A percentile compares a stretch with the other conserved stretches of the same genome.
These are phyloP conservation scores for Heliornis fulica DNA, from an alignment of 2,113 vertebrate species.

Conservation along the genomic window DNA sequence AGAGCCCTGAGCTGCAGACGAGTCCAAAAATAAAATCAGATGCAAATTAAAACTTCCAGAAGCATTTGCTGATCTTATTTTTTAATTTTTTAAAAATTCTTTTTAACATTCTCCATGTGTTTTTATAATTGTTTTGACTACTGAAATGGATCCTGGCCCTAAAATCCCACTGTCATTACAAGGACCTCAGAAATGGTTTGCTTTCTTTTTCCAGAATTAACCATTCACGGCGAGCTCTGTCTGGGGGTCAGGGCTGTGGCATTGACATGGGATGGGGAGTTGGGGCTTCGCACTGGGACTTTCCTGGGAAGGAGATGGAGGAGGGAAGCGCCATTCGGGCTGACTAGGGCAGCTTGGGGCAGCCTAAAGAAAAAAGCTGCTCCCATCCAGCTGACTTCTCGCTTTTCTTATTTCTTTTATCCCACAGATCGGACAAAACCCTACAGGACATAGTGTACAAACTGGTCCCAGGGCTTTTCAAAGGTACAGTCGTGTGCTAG, in stretches of 20 bases:
- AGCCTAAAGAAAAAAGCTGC: not conserved
- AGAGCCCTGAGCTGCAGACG: not conserved
- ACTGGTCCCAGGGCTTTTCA: slow-evolving; percentile 91
- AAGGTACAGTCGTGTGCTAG: slow-evolving; percentile 72
- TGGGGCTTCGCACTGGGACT: not conserved
- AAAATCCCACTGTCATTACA: not conserved
- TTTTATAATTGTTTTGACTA: not conserved
- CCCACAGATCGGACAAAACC: slow-evolving; percentile 88
- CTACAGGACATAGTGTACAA: slow-evolving; percentile 96
- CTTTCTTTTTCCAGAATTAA: not conserved
- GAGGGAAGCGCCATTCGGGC: fast-evolving
- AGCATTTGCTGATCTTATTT: not conserved
- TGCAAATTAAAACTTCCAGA: not conserved
- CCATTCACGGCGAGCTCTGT: not conserved
- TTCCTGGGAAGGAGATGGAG: not conserved
- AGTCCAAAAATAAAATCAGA: not conserved
- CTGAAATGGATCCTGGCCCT: not conserved
- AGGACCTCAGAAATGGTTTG: not conserved
- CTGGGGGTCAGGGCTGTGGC: not conserved
- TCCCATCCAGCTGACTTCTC: not conserved
- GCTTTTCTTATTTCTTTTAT: not conserved
- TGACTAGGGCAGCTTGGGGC: not conserved
- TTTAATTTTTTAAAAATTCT: not conserved
- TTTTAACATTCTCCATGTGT: not conserved
- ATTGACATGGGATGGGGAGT: fast-evolving